These are phyloP conservation scores for Myotis yumanensis DNA, from an alignment of 2,113 vertebrate genomes.

Conservation along the genomic window DNA sequence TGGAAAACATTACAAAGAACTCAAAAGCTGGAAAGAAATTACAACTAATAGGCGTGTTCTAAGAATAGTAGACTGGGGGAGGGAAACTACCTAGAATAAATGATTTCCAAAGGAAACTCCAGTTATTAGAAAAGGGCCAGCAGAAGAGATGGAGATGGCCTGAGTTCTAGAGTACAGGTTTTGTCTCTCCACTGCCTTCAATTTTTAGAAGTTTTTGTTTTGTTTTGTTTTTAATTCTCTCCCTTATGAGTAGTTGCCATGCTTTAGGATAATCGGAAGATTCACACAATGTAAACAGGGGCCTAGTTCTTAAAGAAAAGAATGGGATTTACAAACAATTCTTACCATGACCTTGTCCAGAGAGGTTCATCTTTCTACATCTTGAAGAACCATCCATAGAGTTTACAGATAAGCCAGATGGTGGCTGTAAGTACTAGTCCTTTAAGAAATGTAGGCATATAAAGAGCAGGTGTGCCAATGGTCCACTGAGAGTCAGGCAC, in stretches of 20 bases:
- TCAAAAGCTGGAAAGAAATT: slow-evolving; percentile 68
- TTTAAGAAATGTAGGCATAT: background rate
- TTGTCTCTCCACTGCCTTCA: background rate
- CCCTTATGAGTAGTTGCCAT: background rate
- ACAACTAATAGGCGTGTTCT: slow-evolving; percentile 58
- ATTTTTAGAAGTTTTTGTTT: slow-evolving; percentile 1
- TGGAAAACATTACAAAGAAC: slow-evolving; percentile 65
- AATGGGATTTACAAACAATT: background rate
- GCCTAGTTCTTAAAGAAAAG: background rate
- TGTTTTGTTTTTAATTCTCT: background rate
- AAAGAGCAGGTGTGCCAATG: background rate
- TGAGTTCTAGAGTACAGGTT: background rate
- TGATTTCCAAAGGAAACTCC: slow-evolving; percentile 76
- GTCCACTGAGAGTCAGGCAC: background rate
- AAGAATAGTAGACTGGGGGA: slow-evolving; percentile 64
- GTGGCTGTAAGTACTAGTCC: background rate
- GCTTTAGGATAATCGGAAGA: background rate
- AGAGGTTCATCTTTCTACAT: background rate
- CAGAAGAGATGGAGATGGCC: background rate
- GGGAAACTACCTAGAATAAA: slow-evolving; percentile 66
- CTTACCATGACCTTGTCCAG: background rate
- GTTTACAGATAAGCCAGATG: background rate
- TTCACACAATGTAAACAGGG: background rate
- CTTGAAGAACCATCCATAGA: background rate
- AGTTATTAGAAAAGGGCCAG: slow-evolving; percentile 67